A percentile compares a stretch with the other conserved stretches of the same genome.
These are phyloP conservation scores for Orthosia cruda DNA, from an alignment of 2,888 invertebrate genomes.

Conservation along the genomic window DNA sequence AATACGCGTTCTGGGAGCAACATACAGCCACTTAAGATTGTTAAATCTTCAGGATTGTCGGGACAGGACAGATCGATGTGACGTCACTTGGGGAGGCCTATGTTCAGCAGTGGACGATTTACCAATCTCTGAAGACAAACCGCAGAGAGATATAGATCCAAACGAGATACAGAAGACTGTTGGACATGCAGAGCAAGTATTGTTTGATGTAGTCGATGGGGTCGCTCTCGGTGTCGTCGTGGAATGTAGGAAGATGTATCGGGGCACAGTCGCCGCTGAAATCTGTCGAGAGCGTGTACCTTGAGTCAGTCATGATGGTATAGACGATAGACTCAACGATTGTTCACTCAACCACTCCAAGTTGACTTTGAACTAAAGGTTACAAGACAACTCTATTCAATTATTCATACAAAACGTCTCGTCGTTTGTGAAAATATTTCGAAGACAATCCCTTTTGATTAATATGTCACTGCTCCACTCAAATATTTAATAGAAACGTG, in stretches of 20 bases:
- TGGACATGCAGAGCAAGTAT: background rate
- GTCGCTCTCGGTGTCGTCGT: background rate
- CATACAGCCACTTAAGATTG: too few relatives aligned
- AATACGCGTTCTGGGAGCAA: too few relatives aligned
- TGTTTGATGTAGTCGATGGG: background rate
- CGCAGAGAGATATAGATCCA: background rate
- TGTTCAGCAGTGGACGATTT: too few relatives aligned
- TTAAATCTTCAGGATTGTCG: too few relatives aligned
- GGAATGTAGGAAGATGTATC: background rate
- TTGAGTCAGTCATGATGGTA: background rate
- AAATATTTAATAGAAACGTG: conserved; percentile 12
- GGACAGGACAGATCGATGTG: too few relatives aligned
- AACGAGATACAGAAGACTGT: conserved; percentile 2
- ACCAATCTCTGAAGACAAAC: background rate
- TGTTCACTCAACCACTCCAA: background rate
- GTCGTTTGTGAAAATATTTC: background rate
- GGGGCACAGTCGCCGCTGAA: too few relatives aligned
- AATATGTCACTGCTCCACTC: background rate
- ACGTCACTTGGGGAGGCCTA: too few relatives aligned
- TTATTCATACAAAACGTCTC: background rate
- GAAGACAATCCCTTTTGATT: conserved; percentile 17
- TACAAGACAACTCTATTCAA: background rate
- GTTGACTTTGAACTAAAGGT: background rate
- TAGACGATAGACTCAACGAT: background rate
- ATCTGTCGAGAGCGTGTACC: too few relatives aligned